Conservation (phyloP, 2,113 vertebrate species). For the Bujurquina vittata region DNA sequence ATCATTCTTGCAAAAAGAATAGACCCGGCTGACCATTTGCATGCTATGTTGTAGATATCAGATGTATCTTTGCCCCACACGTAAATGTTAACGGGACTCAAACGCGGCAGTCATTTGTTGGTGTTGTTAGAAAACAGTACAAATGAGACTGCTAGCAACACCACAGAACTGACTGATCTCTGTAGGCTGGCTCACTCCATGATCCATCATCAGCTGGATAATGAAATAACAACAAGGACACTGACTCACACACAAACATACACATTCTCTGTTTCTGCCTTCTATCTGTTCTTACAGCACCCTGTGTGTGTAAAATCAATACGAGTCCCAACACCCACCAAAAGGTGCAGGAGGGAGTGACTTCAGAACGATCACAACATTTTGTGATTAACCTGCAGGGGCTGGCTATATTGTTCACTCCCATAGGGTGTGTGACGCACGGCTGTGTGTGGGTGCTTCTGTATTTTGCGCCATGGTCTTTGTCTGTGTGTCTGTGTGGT, state of each 20-base stretch:
- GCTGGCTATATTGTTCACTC: constrained; percentile 24
- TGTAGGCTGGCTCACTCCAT: constrained; percentile 11
- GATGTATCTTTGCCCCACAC: neutral
- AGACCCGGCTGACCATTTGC: neutral
- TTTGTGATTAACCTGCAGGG: constrained; percentile 36
- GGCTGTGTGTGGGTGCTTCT: constrained; percentile 15
- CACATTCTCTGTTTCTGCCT: neutral
- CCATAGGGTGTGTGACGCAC: constrained; percentile 5
- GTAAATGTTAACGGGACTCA: neutral
- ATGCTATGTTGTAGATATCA: neutral
- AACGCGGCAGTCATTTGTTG: neutral
- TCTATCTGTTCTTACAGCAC: constrained; percentile 7
- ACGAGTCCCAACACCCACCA: neutral
- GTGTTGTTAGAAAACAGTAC: constrained; percentile 8
- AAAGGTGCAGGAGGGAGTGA: neutral
- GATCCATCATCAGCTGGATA: constrained; percentile 54
- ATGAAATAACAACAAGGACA: constrained; percentile 51
- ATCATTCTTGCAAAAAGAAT: constrained; percentile 1
- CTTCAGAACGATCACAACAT: neutral
- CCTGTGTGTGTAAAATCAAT: constrained; percentile 40
- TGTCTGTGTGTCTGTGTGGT: neutral
- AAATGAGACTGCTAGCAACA: neutral
- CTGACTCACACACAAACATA: neutral
- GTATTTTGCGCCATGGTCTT: neutral
- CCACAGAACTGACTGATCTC: constrained; percentile 6